These are phyloP conservation scores for Zaprionus lachaisei DNA, from an alignment of 1,140 invertebrate species.

Conservation along the genomic window DNA sequence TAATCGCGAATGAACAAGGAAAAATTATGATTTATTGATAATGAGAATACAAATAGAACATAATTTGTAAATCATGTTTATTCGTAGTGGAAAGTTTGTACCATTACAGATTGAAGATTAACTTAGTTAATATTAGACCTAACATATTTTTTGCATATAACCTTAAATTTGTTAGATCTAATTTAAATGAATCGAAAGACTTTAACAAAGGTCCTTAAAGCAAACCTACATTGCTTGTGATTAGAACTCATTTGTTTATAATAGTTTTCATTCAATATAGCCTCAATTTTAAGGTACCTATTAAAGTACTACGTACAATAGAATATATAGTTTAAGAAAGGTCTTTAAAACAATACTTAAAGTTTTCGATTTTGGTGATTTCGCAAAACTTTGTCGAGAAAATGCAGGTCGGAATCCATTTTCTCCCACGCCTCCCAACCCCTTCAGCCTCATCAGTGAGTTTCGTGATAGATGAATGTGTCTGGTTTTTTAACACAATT, in stretches of 20 bases:
- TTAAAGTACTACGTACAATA: neutral
- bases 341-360: neutral
- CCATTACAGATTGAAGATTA: too few relatives aligned
- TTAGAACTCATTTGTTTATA: too few relatives aligned
- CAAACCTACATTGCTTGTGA: too few relatives aligned
- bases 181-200: neutral
- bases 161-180: neutral
- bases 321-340: neutral
- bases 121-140: too few relatives aligned
- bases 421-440: neutral
- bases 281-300: neutral
- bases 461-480: conserved; percentile 9
- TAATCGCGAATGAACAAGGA: neutral
- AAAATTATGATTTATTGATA: neutral
- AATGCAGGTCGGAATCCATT: conserved; percentile 3
- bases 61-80: neutral
- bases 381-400: neutral
- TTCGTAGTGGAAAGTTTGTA: neutral
- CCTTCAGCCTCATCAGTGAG: neutral
- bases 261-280: neutral
- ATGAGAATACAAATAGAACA: neutral
- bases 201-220: neutral
- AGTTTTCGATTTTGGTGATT: neutral
- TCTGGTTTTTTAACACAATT: conserved; percentile 10
- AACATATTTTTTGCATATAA: neutral